Evolutionary conservation across 2,888 invertebrate genomes (phyloP), one percentile per base, ranked within the genome.

Genomic region (Biston stratarius): DNA sequence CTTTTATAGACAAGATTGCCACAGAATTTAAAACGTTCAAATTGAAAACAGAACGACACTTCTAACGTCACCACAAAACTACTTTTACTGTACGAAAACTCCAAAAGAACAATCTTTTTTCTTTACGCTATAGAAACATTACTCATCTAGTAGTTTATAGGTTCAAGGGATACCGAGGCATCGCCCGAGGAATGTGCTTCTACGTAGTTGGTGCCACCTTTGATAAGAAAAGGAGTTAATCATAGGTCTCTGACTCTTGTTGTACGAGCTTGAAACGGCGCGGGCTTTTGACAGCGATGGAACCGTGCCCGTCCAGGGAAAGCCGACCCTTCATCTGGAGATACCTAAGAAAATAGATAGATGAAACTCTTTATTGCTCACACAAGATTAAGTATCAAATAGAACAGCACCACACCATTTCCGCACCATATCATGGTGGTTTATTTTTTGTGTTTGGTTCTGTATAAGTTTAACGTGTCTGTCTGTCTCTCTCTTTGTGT

Each of bases 161-260:
- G 40, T 59, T 48, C 59, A 49, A 59, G 15, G 36, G 6, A 47
- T 34, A 49, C 33, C 24, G 24, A 14, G 11, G n/a, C 5, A 5
- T 34, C 49, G 49, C 59, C 63, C 42, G 48, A 33, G 66, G 61
- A 68, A 71, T 65, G 61, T 49, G 51, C 11, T 24, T 65, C 56
- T 52, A 24, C 24, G 1, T 24, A 66, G 40, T 11, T 11, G 52
- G 10, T 38, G 61, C 38, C 42, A 56, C 42, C 59, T 40, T 7
- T 11, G 12, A 9, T 14, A 38, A 10, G 38, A 15, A 42, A 10
- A 3, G 60, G 36, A 60, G 36, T 87, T 97, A 98, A 88, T 98
- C 98, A 85, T 97, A 97, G 74, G 96, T 98, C 90, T 98, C 97
- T 10, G 97, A 98, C 90, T 98, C 98, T 85, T 98, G 98, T 85